A percentile compares a stretch with the other conserved stretches of the same genome.
Conservation (phyloP, 2,113 vertebrate species). For the Falco punctatus region DNA sequence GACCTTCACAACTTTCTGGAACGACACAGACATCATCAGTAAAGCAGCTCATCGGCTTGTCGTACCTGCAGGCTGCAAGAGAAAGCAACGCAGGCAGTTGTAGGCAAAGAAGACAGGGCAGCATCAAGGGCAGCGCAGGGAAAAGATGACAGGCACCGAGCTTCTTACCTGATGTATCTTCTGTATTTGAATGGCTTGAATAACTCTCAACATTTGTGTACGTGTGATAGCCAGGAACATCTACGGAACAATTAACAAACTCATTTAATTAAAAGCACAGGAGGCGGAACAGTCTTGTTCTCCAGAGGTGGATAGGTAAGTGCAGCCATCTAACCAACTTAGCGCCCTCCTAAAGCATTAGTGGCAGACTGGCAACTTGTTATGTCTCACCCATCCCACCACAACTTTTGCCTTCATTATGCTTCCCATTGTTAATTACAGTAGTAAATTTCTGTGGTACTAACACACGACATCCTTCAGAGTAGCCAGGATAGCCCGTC, state of each 20-base stretch:
- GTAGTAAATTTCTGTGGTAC: rapidly evolving
- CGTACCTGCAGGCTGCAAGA: slow-evolving; percentile 87
- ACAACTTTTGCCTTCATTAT: background rate
- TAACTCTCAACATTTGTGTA: slow-evolving; percentile 86
- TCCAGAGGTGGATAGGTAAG: slow-evolving; percentile 10
- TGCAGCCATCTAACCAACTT: background rate
- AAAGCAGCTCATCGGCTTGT: slow-evolving; percentile 78
- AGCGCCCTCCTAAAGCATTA: background rate
- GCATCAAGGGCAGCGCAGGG: background rate
- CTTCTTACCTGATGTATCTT: slow-evolving; percentile 76
- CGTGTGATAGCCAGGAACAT: slow-evolving; percentile 87
- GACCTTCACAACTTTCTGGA: slow-evolving; percentile 96
- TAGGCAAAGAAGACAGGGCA: rapidly evolving
- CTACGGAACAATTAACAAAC: slow-evolving; percentile 66
- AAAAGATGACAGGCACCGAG: rapidly evolving
- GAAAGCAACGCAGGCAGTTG: background rate
- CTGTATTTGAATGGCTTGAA: slow-evolving; percentile 74
- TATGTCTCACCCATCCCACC: background rate
- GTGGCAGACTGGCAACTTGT: background rate
- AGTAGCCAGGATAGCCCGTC: background rate
- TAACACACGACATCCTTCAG: background rate
- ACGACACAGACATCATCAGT: slow-evolving; percentile 91
- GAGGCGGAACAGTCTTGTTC: slow-evolving; percentile 40
- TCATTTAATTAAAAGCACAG: background rate
- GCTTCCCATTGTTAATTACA: background rate